Evolutionary conservation across 2,797 vertebrate species (phyloP).

Genomic region (Discoglossus pictus): DNA sequence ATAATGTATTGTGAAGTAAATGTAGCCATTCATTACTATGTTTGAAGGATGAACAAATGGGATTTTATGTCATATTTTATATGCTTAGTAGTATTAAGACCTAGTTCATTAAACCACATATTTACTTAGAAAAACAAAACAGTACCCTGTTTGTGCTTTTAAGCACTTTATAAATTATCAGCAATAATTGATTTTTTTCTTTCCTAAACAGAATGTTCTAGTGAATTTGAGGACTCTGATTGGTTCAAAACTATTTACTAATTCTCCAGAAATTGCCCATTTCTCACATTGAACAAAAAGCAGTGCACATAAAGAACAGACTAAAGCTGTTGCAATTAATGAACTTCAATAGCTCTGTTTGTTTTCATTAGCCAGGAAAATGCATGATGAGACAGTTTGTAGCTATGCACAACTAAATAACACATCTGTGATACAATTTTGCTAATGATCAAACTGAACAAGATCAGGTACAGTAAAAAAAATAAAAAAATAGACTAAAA

Average conservation of each 20-base stretch:
- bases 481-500: no score
- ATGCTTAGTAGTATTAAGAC: no score
- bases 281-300: slow-evolving; percentile 30
- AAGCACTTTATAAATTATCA: slow-evolving; percentile 5
- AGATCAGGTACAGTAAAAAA: no score
- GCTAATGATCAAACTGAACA: slow-evolving; percentile 14
- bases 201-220: slow-evolving; percentile 17
- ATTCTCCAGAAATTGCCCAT: slow-evolving; percentile 31
- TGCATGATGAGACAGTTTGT: slow-evolving; percentile 30
- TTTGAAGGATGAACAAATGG: no score
- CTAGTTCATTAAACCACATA: no score
- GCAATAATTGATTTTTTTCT: slow-evolving; percentile 11
- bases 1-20: no score
- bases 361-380: slow-evolving; percentile 44
- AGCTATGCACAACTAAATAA: slow-evolving; percentile 39
- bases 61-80: no score
- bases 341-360: slow-evolving; percentile 40
- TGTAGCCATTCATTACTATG: no score
- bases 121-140: neutral
- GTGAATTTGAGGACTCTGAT: slow-evolving; percentile 18
- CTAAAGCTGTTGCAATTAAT: slow-evolving; percentile 47
- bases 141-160: neutral
- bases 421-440: slow-evolving; percentile 48
- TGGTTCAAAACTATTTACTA: slow-evolving; percentile 24
- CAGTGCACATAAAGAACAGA: slow-evolving; percentile 30